Evolutionary conservation across 2,888 invertebrate genomes (phyloP), one percentile per base, ranked within the genome.

Genomic region (Galerucella nymphaeae): DNA sequence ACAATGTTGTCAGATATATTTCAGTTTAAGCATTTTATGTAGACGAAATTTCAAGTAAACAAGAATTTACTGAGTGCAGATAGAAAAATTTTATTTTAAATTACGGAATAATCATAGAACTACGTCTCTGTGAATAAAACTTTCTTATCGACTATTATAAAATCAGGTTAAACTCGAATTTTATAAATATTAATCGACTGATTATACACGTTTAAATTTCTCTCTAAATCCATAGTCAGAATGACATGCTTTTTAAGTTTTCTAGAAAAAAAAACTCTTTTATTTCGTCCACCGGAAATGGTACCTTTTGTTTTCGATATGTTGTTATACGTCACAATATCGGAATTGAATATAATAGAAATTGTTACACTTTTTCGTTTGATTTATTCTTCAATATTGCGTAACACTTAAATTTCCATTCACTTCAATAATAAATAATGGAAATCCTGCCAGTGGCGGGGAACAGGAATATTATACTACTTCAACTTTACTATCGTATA

Each of bases 121-220:
- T 10, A 20, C 58, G 58, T 13, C 23, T 30, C 58, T 38, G 58
- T 6, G 10, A 30, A 30, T 30, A 30, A 59, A 59, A 59, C 58
- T 59, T 59, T 59, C 58, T 10, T 57, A 18, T 57, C 20, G 18
- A 23, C 13, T 11, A 59, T 30, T 11, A 59, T 30, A 59, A 59
- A 59, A 14, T 59, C 58, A 59, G 58, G 58, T 59, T 59, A 59
- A 23, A 23, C 18, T 59, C 38, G 58, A 14, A 59, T 59, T 59
- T 14, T 20, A 59, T 30, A 20, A 30, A 30, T 55, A 20, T 9
- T 55, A 55, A 55, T 55, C 11, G 55, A 8, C 20, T 55, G n/a
- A 13, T 16, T 55, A 55, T 55, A 38, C 30, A 59, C 10, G 13
- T 59, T 20, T 11, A 59, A 59, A 59, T 59, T 59, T 59, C 58